phyloP scores from a whole-genome alignment of 2,797 vertebrate species.

The Ceryle rudis region DNA sequence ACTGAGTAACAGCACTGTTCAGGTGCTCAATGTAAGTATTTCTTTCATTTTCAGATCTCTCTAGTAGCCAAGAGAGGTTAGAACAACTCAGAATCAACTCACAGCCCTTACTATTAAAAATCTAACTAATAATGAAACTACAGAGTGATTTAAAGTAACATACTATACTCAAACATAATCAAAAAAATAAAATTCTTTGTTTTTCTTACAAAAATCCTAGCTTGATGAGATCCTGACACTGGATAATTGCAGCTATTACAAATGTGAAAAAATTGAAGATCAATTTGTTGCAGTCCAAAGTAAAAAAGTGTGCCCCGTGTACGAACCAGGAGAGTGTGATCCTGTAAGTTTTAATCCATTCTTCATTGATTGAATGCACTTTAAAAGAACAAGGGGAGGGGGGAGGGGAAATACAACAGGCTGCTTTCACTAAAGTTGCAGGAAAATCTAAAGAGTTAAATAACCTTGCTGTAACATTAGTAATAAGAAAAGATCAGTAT shows the following conservation, averaged over 20 bases:
- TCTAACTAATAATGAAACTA: background rate
- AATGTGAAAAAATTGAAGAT: constrained; percentile 71
- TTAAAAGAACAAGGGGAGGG: background rate
- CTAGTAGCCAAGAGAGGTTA: background rate
- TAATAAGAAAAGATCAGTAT: background rate
- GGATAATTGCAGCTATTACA: constrained; percentile 61
- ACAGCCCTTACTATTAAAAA: background rate
- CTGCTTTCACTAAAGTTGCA: background rate
- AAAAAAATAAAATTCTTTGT: background rate
- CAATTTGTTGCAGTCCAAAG: constrained; percentile 44
- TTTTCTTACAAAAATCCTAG: constrained; percentile 33
- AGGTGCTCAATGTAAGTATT: constrained; percentile 22
- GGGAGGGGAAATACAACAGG: background rate
- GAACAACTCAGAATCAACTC: background rate
- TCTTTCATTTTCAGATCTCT: background rate
- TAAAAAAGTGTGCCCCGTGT: constrained; percentile 24
- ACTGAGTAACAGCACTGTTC: constrained; percentile 8
- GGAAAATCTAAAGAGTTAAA: background rate
- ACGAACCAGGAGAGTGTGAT: background rate
- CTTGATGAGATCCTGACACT: constrained; percentile 31
- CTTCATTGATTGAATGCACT: background rate
- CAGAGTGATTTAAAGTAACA: background rate
- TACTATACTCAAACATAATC: background rate
- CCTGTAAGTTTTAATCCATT: constrained; percentile 55
- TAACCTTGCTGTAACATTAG: background rate